Evolutionary conservation across 2,113 vertebrate genomes (phyloP).

Genomic region (Psilopogon haemacephalus): DNA sequence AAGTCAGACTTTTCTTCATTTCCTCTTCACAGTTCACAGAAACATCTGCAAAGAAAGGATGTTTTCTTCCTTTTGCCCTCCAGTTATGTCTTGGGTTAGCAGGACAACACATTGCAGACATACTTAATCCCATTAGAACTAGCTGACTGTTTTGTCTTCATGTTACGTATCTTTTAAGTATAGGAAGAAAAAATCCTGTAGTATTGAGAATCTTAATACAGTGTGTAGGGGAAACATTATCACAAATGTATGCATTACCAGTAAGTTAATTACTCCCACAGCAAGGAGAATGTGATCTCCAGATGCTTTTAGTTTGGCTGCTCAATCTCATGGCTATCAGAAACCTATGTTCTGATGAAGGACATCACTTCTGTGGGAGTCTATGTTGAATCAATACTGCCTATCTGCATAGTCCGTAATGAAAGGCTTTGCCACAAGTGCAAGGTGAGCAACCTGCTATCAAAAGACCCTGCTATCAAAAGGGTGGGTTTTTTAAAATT

Average conservation of each 20-base stretch:
- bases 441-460: background rate
- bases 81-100: background rate
- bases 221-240: background rate
- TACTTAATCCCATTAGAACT: background rate
- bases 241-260: background rate
- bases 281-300: background rate
- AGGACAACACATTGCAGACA: background rate
- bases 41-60: background rate
- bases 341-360: background rate
- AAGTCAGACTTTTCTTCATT: slow-evolving; percentile 37
- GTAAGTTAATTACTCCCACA: background rate
- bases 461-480: background rate
- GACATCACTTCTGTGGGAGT: background rate
- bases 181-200: background rate
- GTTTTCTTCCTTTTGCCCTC: background rate
- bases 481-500: background rate
- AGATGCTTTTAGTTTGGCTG: background rate
- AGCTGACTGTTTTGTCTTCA: background rate
- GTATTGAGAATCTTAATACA: background rate
- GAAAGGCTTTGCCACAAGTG: background rate
- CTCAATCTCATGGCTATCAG: background rate
- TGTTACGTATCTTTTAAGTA: background rate
- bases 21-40: slow-evolving; percentile 3
- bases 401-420: background rate
- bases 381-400: background rate